Base-by-base conservation (phyloP, 2,797 vertebrate species). In the Loriculus beryllinus region DNA sequence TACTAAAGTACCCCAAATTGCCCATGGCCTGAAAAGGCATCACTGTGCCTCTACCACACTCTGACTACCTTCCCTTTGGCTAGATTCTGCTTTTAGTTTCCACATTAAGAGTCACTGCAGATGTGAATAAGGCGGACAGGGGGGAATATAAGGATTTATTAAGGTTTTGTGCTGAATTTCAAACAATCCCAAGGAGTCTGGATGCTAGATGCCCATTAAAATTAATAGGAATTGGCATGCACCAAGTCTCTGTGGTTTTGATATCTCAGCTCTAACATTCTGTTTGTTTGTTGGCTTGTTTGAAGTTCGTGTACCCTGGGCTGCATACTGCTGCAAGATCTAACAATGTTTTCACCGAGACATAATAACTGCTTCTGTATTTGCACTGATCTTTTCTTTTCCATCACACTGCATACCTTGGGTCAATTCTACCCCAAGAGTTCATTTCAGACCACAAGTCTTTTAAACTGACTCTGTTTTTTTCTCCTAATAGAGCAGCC, bases 221-320 rank as follows among this genome's bases (percentile, higher is more conserved):
- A 96, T 91, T 88, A 96, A 84, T 82, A 91, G 70, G 59, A 92
- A 70, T 42, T 92, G 87, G 54, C 80, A 94, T 88, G 14, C 69
- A 76, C 54, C 39, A 60, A 7, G n/a, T 86, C 89, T 86, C 79
- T 65, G 72, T 76, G 69, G 88, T 59, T 96, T 78, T 95, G 79
- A 72, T 88, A 72, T 48, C 91, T 88, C 89, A 76, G 74, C 76
- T 94, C 62, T 65, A 88, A 59, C 69, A 51, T 49, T 84, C 68
- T 91, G 85, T 87, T 92, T 93, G 64, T 74, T 90, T 94, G 82
- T 25, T 70, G 80, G 20, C 49, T 39, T 60, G 59, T 95, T 93
- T 95, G 92, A 95, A 79, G 90, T 48, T 40, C 0, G 1, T 7
- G 5, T 45, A 86, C 62, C 23, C 76, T 16, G 69, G 76, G 85